phyloP scores from a whole-genome alignment of 2,113 vertebrate species.

The Vicugna pacos region DNA sequence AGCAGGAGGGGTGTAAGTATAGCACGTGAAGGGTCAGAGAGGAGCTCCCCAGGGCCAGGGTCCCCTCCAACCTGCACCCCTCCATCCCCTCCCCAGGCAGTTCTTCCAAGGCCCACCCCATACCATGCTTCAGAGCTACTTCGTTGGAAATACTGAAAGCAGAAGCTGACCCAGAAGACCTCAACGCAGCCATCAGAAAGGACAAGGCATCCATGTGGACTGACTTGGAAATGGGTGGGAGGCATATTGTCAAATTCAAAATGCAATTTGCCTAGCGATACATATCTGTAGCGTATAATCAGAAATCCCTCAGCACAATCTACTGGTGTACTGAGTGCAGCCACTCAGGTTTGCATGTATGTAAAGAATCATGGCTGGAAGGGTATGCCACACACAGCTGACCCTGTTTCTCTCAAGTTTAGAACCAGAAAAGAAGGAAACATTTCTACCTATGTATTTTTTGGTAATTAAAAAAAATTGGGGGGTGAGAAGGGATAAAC shows the following conservation, averaged over 20 bases:
- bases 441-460: background rate
- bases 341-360: fast-evolving
- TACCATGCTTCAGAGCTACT: background rate
- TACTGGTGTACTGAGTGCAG: fast-evolving
- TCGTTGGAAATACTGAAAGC: background rate
- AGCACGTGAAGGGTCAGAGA: background rate
- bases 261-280: background rate
- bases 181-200: background rate
- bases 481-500: too few relatives aligned
- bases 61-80: background rate
- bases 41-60: background rate
- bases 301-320: background rate
- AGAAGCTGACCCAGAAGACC: background rate
- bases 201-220: fast-evolving
- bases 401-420: background rate
- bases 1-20: background rate
- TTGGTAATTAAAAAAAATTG: background rate
- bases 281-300: too few relatives aligned
- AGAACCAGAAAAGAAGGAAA: background rate
- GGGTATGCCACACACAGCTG: background rate
- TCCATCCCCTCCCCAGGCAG: too few relatives aligned
- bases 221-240: background rate
- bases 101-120: background rate
- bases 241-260: background rate
- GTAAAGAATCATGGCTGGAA: background rate